Percentiles rank a stretch among this genome's conserved stretches.
Conservation (phyloP, 2,113 vertebrate genomes). For the Callochromis pleurospilus region DNA sequence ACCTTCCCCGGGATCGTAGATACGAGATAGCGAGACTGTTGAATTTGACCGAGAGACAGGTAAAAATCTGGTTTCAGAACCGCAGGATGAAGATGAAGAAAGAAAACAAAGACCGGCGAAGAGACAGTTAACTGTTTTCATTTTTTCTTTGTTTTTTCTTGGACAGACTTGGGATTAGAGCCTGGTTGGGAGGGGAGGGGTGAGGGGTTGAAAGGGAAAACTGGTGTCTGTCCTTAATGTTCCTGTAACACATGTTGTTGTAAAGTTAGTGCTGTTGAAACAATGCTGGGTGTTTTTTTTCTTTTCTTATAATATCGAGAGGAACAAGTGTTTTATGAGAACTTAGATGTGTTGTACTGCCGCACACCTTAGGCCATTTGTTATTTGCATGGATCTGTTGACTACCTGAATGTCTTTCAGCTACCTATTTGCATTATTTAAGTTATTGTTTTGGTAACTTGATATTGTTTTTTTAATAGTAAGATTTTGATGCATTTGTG, state of each 20-base stretch:
- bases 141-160: neutral
- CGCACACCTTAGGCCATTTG: slow-evolving; percentile 19
- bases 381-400: slow-evolving; percentile 53
- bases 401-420: slow-evolving; percentile 72
- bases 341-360: slow-evolving; percentile 80
- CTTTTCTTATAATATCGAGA: slow-evolving; percentile 67
- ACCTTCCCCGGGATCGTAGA: slow-evolving; percentile 96
- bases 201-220: neutral
- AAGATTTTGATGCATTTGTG: slow-evolving; percentile 44
- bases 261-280: slow-evolving; percentile 73
- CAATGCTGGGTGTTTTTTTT: slow-evolving; percentile 62
- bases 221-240: slow-evolving; percentile 2
- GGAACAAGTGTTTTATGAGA: slow-evolving; percentile 74
- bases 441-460: slow-evolving; percentile 47
- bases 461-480: slow-evolving; percentile 1
- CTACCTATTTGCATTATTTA: slow-evolving; percentile 68
- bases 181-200: neutral
- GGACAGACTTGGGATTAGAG: slow-evolving; percentile 11
- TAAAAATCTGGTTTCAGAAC: slow-evolving; percentile 99
- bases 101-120: slow-evolving; percentile 92
- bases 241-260: slow-evolving; percentile 72
- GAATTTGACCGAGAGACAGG: slow-evolving; percentile 96
- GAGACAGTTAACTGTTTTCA: slow-evolving; percentile 78
- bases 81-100: slow-evolving; percentile 99
- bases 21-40: slow-evolving; percentile 93